Conservation (phyloP, 2,797 vertebrate genomes). For the Hydrolagus colliei region DNA sequence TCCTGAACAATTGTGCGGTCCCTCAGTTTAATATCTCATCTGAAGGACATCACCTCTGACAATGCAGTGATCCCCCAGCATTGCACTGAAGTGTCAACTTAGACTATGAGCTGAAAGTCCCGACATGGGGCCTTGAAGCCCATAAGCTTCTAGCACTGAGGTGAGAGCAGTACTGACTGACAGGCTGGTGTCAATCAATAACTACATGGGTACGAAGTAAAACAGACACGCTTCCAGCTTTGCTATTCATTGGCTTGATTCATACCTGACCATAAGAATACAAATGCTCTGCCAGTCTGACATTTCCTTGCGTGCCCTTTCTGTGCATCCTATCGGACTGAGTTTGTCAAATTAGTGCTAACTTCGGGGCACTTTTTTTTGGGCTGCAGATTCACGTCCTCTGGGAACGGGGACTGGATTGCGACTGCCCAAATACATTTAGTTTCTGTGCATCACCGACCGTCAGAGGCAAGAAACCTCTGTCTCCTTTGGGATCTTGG, state of each 20-base stretch:
- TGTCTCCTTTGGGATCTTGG: background rate
- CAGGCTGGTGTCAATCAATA: background rate
- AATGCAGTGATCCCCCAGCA: too few species aligned
- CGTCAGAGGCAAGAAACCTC: background rate
- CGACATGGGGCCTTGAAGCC: too few species aligned
- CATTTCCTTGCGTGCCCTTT: constrained; percentile 7
- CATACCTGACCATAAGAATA: background rate
- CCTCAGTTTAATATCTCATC: too few species aligned
- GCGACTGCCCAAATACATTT: background rate
- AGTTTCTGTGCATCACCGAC: constrained; percentile 2
- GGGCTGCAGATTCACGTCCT: background rate
- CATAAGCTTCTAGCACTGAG: too few species aligned
- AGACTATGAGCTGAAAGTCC: too few species aligned
- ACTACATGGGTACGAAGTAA: background rate
- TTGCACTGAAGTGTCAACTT: too few species aligned
- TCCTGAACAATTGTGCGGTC: too few species aligned
- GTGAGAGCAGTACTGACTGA: too few species aligned
- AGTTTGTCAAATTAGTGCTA: constrained; percentile 25
- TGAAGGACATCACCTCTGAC: too few species aligned
- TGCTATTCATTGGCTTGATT: background rate
- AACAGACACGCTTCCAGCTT: background rate
- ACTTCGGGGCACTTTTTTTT: constrained; percentile 25
- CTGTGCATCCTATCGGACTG: constrained; percentile 12
- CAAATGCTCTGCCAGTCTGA: background rate
- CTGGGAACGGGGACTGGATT: constrained; percentile 19